Evolutionary conservation across 2,113 vertebrate species (phyloP).

Genomic region (Xenus cinereus): DNA sequence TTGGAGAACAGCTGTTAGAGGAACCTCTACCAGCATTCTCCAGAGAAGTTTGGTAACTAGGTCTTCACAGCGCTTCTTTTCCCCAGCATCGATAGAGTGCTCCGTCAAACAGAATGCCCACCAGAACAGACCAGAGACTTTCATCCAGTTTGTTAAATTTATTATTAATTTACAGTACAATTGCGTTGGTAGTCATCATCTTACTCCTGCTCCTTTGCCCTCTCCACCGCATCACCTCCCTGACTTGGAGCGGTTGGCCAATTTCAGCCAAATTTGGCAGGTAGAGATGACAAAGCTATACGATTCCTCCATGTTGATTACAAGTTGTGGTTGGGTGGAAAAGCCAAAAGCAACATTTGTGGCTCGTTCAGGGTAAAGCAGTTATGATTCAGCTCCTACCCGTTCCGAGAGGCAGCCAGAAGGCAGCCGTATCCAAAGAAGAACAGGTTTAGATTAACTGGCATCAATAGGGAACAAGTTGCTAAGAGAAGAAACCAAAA

Average conservation of each 20-base stretch:
- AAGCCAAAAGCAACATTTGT: not conserved
- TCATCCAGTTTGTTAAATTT: not conserved
- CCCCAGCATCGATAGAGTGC: fast-evolving
- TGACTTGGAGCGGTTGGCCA: not conserved
- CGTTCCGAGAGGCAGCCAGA: not conserved
- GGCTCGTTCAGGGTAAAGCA: not conserved
- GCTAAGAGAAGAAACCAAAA: not conserved
- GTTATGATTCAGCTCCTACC: not conserved
- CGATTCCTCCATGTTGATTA: not conserved
- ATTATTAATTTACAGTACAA: not conserved
- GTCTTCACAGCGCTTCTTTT: not conserved
- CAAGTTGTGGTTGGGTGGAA: not conserved
- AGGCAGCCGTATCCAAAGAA: not conserved
- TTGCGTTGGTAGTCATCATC: not conserved
- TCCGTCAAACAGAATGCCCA: not conserved
- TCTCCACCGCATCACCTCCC: not conserved
- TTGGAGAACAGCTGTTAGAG: not conserved
- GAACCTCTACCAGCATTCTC: not conserved
- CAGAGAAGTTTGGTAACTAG: not conserved
- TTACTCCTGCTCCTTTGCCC: not conserved
- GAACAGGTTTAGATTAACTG: not conserved
- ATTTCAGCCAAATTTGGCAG: not conserved
- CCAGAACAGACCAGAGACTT: not conserved
- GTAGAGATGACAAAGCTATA: not conserved
- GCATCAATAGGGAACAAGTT: not conserved